phyloP scores from a whole-genome alignment of 2,113 vertebrate species.

The Numenius arquata region DNA sequence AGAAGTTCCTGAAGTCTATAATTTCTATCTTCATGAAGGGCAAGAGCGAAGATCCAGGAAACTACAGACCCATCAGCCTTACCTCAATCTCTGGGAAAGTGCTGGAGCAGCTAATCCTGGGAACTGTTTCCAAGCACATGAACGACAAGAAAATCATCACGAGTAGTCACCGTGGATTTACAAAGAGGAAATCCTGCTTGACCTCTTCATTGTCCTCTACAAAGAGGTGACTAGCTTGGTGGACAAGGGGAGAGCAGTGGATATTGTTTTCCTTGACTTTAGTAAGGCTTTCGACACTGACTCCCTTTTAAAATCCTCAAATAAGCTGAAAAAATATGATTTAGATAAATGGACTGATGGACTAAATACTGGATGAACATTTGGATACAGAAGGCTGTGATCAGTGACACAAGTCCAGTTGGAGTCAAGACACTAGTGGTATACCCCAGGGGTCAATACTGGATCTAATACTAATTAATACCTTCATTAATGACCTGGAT shows the following conservation, averaged over 20 bases:
- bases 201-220: neutral
- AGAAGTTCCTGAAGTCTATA: neutral
- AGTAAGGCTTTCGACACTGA: neutral
- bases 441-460: neutral
- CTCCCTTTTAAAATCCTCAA: neutral
- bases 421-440: neutral
- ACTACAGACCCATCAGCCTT: neutral
- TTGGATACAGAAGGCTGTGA: neutral
- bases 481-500: neutral
- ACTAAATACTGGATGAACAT: neutral
- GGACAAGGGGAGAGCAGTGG: neutral
- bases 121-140: neutral
- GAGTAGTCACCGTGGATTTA: neutral
- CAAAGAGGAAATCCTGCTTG: neutral
- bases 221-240: neutral
- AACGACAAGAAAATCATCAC: neutral
- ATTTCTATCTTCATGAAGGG: neutral
- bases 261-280: neutral
- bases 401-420: neutral
- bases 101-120: neutral
- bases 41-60: neutral
- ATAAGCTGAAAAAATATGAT: neutral
- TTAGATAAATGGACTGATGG: neutral
- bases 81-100: neutral
- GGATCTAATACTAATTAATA: too few species aligned